A percentile compares a stretch with the other conserved stretches of the same genome.
These are phyloP conservation scores for Dasyurus viverrinus DNA, from an alignment of 2,113 vertebrate genomes.

Conservation along the genomic window DNA sequence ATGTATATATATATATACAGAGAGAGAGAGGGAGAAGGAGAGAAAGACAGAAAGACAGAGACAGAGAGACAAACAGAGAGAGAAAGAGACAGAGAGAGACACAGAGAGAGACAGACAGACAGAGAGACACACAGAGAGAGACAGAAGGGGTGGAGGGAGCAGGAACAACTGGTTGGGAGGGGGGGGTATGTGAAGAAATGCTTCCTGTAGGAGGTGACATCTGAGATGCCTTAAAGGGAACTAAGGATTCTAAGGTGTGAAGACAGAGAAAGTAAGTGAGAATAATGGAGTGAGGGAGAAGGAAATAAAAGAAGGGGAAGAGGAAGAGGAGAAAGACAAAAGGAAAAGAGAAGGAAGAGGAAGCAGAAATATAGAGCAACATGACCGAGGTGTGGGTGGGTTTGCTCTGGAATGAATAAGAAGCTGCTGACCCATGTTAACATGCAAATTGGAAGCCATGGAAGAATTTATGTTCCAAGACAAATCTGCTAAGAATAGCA, in stretches of 20 bases:
- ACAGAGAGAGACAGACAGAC: no score
- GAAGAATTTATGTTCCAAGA: background rate
- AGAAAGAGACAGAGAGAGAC: no score
- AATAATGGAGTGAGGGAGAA: background rate
- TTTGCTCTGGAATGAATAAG: background rate
- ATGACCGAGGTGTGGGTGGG: background rate
- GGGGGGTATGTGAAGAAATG: no score
- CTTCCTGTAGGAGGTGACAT: no score
- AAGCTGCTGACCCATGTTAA: conserved; percentile 6
- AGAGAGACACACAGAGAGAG: background rate
- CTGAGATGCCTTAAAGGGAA: no score
- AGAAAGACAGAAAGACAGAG: no score
- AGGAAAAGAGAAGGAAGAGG: background rate
- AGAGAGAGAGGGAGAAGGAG: no score
- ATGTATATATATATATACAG: no score
- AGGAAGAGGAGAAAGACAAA: background rate
- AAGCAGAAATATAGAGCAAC: background rate
- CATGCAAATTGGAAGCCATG: conserved; percentile 20
- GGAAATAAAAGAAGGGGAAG: background rate
- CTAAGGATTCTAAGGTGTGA: no score
- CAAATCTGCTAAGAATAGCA: conserved; percentile 3
- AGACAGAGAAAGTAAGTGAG: background rate
- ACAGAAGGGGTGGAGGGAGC: background rate
- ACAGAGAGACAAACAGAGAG: no score
- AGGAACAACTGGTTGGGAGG: no score